These are phyloP conservation scores for Pelobates fuscus DNA, from an alignment of 2,113 vertebrate species.

Conservation along the genomic window DNA sequence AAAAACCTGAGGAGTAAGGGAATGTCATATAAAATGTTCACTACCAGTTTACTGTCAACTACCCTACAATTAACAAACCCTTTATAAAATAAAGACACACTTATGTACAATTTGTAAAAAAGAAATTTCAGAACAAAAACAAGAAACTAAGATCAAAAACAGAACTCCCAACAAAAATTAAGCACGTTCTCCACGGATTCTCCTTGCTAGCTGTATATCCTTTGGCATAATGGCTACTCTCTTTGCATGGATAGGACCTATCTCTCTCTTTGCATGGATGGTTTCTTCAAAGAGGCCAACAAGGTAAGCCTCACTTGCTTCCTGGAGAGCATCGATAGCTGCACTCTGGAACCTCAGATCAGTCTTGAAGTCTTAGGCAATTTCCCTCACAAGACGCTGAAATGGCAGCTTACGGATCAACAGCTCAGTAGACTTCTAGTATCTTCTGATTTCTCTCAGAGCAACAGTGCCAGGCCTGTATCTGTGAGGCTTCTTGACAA, in stretches of 20 bases:
- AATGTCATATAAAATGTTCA: constrained; percentile 47
- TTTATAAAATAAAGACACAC: constrained; percentile 48
- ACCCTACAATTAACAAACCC: no score
- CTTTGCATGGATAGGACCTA: no score
- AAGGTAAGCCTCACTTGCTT: constrained; percentile 55
- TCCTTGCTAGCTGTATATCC: no score
- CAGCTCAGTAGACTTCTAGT: no score
- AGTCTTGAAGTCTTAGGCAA: constrained; percentile 82
- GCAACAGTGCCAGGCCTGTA: no score
- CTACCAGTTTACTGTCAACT: no score
- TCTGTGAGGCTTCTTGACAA: no score
- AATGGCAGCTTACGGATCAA: no score
- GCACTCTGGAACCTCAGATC: constrained; percentile 80
- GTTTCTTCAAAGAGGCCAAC: constrained; percentile 56
- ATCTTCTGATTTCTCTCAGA: no score
- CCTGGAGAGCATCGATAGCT: constrained; percentile 76
- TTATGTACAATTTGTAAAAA: constrained; percentile 44
- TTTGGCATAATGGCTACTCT: no score
- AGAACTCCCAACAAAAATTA: constrained; percentile 55
- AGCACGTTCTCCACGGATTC: no score
- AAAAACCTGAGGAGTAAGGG: constrained; percentile 50
- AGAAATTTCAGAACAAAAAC: constrained; percentile 16
- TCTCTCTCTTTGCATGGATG: constrained; percentile 55
- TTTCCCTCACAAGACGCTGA: constrained; percentile 82
- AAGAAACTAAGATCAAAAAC: constrained; percentile 25